Percentiles rank a stretch among this genome's conserved stretches.
Evolutionary conservation across 2,797 vertebrate species (phyloP).

Genomic region (Sciurus carolinensis): DNA sequence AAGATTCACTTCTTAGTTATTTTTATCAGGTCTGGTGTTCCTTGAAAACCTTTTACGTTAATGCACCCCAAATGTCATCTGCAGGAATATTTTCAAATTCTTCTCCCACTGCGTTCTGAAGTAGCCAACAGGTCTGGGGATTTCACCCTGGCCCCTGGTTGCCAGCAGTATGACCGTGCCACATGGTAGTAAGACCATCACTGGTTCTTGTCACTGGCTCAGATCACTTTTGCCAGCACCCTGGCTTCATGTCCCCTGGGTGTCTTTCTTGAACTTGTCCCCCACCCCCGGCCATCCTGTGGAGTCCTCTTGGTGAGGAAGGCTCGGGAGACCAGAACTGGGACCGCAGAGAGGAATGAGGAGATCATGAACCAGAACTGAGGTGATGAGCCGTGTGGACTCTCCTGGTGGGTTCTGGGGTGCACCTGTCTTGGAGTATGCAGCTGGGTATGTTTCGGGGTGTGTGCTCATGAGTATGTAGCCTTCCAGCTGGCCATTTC

Average conservation of each 20-base stretch:
- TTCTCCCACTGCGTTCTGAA: not conserved
- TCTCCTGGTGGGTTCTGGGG: too few species aligned
- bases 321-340: not conserved
- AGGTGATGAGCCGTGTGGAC: not conserved
- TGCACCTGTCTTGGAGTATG: too few species aligned
- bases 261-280: not conserved
- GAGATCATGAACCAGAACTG: not conserved
- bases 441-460: too few species aligned
- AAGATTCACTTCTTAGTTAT: not conserved
- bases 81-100: not conserved
- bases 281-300: not conserved
- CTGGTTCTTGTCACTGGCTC: not conserved
- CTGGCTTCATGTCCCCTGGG: not conserved
- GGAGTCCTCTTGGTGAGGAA: not conserved
- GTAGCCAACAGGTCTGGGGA: not conserved
- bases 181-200: not conserved
- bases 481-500: not conserved
- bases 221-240: too few species aligned
- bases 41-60: not conserved
- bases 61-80: not conserved
- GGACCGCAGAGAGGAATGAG: fast-evolving
- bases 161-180: not conserved
- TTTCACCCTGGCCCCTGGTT: not conserved
- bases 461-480: not conserved
- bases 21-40: not conserved